Percentiles rank a stretch among this genome's conserved stretches.
These are phyloP conservation scores for Oophaga sylvatica DNA, from an alignment of 2,797 vertebrate species.

Conservation along the genomic window DNA sequence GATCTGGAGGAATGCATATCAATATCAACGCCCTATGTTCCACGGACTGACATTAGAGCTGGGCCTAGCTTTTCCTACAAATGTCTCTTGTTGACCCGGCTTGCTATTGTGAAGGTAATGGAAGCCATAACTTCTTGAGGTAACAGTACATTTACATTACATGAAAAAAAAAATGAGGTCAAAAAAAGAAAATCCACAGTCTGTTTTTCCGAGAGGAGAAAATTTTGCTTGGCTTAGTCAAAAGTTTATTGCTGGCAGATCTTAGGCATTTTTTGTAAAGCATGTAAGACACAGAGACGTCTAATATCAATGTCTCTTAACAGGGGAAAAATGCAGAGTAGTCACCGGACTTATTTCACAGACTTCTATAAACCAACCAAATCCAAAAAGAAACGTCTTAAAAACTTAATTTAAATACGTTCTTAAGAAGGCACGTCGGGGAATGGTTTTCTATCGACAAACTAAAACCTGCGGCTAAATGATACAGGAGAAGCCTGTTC, in stretches of 20 bases:
- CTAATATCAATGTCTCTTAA: slow-evolving; percentile 61
- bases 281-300: slow-evolving; percentile 37
- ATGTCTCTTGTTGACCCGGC: neutral
- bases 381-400: slow-evolving; percentile 61
- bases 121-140: slow-evolving; percentile 62
- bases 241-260: slow-evolving; percentile 59
- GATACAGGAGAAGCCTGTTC: slow-evolving; percentile 50
- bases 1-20: slow-evolving; percentile 9
- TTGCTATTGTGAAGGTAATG: slow-evolving; percentile 56
- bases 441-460: slow-evolving; percentile 64
- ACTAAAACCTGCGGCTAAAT: slow-evolving; percentile 63
- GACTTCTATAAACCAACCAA: slow-evolving; percentile 61
- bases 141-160: slow-evolving; percentile 45
- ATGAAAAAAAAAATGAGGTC: slow-evolving; percentile 53
- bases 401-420: slow-evolving; percentile 63
- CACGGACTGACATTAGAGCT: neutral
- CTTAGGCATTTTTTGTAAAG: slow-evolving; percentile 55
- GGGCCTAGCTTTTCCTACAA: neutral
- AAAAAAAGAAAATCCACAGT: slow-evolving; percentile 42
- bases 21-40: slow-evolving; percentile 49
- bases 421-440: slow-evolving; percentile 57
- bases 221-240: slow-evolving; percentile 5
- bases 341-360: slow-evolving; percentile 53
- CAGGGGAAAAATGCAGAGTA: slow-evolving; percentile 59
- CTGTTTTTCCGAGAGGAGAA: slow-evolving; percentile 37